A percentile compares a stretch with the other conserved stretches of the same genome.
phyloP scores from a whole-genome alignment of 2,888 invertebrate species.

The Cyclophora punctaria region DNA sequence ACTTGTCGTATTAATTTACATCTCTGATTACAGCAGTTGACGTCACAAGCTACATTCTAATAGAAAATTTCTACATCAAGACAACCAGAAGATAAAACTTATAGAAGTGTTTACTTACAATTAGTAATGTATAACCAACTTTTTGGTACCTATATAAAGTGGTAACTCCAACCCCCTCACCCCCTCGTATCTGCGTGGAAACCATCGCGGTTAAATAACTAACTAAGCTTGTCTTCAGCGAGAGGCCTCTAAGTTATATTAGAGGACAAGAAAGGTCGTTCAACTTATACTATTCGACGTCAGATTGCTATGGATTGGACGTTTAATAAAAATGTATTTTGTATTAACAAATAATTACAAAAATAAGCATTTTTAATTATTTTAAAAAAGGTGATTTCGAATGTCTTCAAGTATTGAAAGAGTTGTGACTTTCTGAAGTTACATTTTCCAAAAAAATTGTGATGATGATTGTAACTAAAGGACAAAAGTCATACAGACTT shows the following conservation, averaged over 20 bases:
- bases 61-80: not conserved
- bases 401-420: no score
- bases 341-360: not conserved
- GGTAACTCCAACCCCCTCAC: slow-evolving; percentile 21
- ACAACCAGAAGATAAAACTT: not conserved
- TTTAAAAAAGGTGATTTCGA: no score
- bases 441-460: no score
- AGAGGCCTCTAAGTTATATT: slow-evolving; percentile 50
- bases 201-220: slow-evolving; percentile 33
- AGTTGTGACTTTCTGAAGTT: no score
- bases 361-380: no score
- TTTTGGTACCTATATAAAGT: slow-evolving; percentile 4
- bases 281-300: slow-evolving; percentile 40
- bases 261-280: slow-evolving; percentile 63
- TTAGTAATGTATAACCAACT: no score
- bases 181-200: slow-evolving; percentile 21
- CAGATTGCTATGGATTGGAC: slow-evolving; percentile 32
- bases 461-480: no score
- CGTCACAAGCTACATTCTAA: no score
- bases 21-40: no score
- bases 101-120: no score
- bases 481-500: no score
- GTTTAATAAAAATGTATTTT: not conserved
- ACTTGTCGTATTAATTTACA: no score
- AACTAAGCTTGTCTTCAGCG: slow-evolving; percentile 36